phyloP scores from a whole-genome alignment of 2,888 invertebrate species.

The Oscheius sp. region DNA sequence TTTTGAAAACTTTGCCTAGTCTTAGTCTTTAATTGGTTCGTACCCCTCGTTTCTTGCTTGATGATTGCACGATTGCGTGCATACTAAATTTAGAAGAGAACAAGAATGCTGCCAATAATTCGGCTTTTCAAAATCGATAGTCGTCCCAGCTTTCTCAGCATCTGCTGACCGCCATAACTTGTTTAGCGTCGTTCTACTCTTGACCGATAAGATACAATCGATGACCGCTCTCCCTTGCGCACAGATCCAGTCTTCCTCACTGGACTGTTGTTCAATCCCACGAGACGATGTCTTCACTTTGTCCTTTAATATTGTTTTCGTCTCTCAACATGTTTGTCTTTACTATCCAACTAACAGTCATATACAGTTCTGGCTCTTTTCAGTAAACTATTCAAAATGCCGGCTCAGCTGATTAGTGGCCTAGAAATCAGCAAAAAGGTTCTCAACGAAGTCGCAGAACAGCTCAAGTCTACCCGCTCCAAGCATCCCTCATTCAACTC shows the following conservation, averaged over 20 bases:
- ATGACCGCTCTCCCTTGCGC: constrained; percentile 1
- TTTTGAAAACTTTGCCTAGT: too few species aligned
- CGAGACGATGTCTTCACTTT: not conserved
- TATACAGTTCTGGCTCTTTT: constrained; percentile 3
- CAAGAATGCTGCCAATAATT: not conserved
- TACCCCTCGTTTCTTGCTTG: not conserved
- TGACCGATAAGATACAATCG: constrained; percentile 37
- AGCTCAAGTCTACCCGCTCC: constrained; percentile 76
- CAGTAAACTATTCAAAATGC: constrained; percentile 32
- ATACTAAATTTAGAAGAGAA: constrained; percentile 1
- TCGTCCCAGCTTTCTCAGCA: not conserved
- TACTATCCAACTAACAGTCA: not conserved
- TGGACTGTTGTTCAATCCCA: not conserved
- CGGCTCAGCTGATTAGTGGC: constrained; percentile 71
- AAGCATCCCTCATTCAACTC: constrained; percentile 79
- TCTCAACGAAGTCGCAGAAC: constrained; percentile 79
- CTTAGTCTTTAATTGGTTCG: too few species aligned
- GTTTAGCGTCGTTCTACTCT: constrained; percentile 9
- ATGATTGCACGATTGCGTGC: constrained; percentile 25
- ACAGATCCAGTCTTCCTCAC: constrained; percentile 3
- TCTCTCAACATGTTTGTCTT: not conserved
- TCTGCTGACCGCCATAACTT: constrained; percentile 1
- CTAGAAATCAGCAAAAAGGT: constrained; percentile 77
- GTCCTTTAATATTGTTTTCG: not conserved
- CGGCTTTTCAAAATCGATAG: not conserved